Evolutionary conservation across 2,888 invertebrate species (phyloP), one percentile per base, ranked within the genome.

Genomic region (Agriopis leucophaearia): DNA sequence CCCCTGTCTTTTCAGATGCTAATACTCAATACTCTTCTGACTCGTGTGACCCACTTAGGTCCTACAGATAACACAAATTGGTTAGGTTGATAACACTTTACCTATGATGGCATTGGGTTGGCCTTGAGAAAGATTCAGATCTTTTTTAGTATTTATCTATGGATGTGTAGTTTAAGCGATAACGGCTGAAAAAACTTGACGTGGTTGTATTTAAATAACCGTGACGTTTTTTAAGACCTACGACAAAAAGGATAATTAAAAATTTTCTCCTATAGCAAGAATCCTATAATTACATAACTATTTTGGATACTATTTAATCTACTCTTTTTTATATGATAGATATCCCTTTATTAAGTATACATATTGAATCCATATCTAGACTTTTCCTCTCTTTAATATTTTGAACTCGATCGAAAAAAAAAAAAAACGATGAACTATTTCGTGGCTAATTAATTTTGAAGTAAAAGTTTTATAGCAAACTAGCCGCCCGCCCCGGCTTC

Each of bases 91-190:
- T 92, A 92, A 90, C 79, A 81, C 76, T 78, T 84, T 86, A 87
- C 87, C 85, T 87, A 85, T 79, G 80, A 77, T 89, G 92, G 88
- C 92, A 91, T 91, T 92, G 92, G 82, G 74, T 71, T 74, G 88
- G 84, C 92, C 91, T 91, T 91, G 87, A 74, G 58, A 65, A 63
- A 70, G 64, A 70, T 71, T 75, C 70, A 52, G 55, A 60, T 59
- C 59, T 40, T 61, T 69, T 71, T 69, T 63, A 65, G 62, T 69
- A 65, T 69, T 69, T 69, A 47, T 69, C 50, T 68, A 59, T 51
- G 57, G 52, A 61, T 64, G 55, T 64, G 44, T 64, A 40, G 55
- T 64, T 67, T 68, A 50, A n/a, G 38, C 36, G 68, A 69, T 69
- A 62, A 35, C 35, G 40, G 38, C 16, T 45, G 35, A 56, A 12